Evolutionary conservation across 2,797 vertebrate species (phyloP), one percentile per base, ranked within the genome.

Genomic region (Saguinus oedipus): DNA sequence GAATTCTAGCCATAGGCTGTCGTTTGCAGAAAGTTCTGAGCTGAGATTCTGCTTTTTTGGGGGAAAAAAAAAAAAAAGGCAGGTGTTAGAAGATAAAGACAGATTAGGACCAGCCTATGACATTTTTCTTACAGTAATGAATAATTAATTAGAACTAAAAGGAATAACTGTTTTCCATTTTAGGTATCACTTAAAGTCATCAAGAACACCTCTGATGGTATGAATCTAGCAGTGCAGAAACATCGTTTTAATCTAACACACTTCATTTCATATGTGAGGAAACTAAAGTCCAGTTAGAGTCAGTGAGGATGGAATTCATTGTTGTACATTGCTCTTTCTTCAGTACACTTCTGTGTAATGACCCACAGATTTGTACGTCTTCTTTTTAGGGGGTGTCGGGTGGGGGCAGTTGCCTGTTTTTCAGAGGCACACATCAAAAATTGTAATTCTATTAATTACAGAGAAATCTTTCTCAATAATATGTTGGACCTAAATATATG

Each of bases 391-490:
- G 7, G 15, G 30, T 68, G 33, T n/a, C 17, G 33, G 33, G 61
- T 19, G 33, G 33, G 61, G 61, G 61, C 15, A 68, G 61, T 68
- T 79, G 6, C 50, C 88, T 61, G 15, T 78, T 94, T 93, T 91
- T 81, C 50, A 95, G 92, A 96, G 59, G 39, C 39, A 78, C 2
- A 78, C 27, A 53, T 72, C 27, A 90, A 92, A 53, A 94, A 27
- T 61, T 80, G 7, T 46, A 93, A 80, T 22, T 14, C 57, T 87
- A 64, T 15, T 61, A 27, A 89, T 11, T 86, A 46, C 84, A 72
- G 13, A 91, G 76, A 94, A 96, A 93, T 2, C 27, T 86, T 68
- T 92, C 30, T 90, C 89, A 85, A 50, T 27, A 48, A 90, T 50
- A 55, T 30, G 70, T 44, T 88, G 83, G 68, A 75, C 78, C 95